These are phyloP conservation scores for Bacillus rossius DNA, from an alignment of 1,140 invertebrate genomes.

Conservation along the genomic window DNA sequence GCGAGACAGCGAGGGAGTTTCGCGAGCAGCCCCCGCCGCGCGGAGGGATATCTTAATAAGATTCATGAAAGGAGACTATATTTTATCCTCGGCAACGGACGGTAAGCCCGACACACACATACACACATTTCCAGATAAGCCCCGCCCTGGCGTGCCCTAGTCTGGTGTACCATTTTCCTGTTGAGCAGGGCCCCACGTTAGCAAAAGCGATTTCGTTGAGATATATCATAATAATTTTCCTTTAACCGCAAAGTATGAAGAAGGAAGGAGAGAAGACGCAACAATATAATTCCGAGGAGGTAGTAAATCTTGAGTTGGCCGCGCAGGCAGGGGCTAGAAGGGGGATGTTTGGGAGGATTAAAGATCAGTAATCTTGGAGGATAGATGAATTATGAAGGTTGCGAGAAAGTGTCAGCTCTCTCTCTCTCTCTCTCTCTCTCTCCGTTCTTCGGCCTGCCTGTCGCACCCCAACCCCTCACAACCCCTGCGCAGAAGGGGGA, in stretches of 20 bases:
- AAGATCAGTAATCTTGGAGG: conserved; percentile 65
- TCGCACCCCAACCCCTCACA: too few species aligned
- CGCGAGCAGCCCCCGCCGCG: background rate
- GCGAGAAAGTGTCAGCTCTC: too few species aligned
- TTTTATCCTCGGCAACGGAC: conserved; percentile 53
- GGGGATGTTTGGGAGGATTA: conserved; percentile 57
- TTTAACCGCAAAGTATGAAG: conserved; percentile 39
- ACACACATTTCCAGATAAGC: conserved; percentile 6
- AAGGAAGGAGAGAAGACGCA: conserved; percentile 35
- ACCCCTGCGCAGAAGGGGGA: too few species aligned
- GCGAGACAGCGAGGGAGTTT: background rate
- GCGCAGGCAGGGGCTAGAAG: conserved; percentile 29
- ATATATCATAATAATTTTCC: conserved; percentile 49
- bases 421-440: too few species aligned
- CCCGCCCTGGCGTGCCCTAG: background rate
- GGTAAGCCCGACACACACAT: conserved; percentile 20
- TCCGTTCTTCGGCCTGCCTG: too few species aligned
- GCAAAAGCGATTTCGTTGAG: conserved; percentile 41
- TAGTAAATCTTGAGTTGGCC: conserved; percentile 69
- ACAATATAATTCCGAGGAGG: conserved; percentile 55
- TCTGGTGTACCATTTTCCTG: conserved; percentile 3
- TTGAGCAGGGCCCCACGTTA: conserved; percentile 1
- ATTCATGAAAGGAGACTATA: conserved; percentile 64
- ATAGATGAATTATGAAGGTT: conserved; percentile 27
- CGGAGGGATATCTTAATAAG: conserved; percentile 59